Conservation (phyloP, 1,140 invertebrate species). For the Eriocheir sinensis region DNA sequence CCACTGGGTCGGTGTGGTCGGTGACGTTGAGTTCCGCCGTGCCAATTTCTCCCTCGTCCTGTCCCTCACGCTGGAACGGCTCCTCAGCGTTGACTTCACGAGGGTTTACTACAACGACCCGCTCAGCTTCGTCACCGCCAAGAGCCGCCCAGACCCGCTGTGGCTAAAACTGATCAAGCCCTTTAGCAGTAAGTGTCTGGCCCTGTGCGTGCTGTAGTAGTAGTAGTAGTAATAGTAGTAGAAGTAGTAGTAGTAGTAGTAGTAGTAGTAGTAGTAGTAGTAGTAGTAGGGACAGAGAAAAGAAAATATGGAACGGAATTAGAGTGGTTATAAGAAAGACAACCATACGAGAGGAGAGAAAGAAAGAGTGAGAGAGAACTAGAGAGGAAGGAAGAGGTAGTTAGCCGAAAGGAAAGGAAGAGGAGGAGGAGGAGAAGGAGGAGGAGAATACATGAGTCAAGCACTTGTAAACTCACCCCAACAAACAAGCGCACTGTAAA, state of each 20-base stretch:
- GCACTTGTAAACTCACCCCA: no score
- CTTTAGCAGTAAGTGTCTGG: constrained; percentile 52
- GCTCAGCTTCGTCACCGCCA: constrained; percentile 63
- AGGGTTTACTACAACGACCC: constrained; percentile 64
- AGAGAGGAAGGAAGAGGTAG: neutral
- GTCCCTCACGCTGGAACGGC: constrained; percentile 55
- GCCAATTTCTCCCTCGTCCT: constrained; percentile 67
- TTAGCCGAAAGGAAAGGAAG: no score
- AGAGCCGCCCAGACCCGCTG: constrained; percentile 43
- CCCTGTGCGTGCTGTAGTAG: no score
- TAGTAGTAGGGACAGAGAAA: neutral
- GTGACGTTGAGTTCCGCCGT: constrained; percentile 61
- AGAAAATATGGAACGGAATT: neutral
- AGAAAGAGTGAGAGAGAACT: neutral
- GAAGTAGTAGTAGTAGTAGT: no score
- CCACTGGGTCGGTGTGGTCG: constrained; percentile 68
- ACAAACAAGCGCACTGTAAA: no score
- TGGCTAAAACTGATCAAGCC: constrained; percentile 67
- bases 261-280: no score
- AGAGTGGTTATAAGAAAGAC: neutral
- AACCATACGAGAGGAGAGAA: neutral
- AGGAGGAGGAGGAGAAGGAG: no score
- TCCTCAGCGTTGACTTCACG: constrained; percentile 57
- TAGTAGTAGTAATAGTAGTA: no score
- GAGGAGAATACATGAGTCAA: no score